Conservation (phyloP, 2,888 invertebrate species). For the Cataglyphis livida region DNA sequence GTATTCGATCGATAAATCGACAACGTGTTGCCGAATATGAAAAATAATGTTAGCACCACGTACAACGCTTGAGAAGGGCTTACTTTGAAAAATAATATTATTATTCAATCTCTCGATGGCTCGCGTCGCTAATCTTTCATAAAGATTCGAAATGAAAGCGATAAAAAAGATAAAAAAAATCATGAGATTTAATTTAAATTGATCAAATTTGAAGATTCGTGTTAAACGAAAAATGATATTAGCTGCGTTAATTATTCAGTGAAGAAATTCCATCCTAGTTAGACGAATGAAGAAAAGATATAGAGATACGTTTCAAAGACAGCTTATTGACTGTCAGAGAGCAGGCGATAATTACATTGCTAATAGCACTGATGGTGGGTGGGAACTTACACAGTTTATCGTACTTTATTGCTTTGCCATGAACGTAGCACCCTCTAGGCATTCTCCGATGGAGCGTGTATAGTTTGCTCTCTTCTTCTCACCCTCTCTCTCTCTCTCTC, state of each 20-base stretch:
- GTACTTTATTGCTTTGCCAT: slow-evolving; percentile 55
- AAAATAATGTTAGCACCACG: background rate
- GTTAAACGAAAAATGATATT: background rate
- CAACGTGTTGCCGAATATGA: background rate
- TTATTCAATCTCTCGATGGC: slow-evolving; percentile 1
- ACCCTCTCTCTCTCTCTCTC: background rate
- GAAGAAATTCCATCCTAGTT: background rate
- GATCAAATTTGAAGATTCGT: background rate
- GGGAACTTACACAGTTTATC: slow-evolving; percentile 60
- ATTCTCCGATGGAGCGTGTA: slow-evolving; percentile 39
- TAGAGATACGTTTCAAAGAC: slow-evolving; percentile 7
- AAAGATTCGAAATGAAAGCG: background rate
- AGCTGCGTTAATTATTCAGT: slow-evolving; percentile 12
- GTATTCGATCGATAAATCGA: slow-evolving; percentile 35
- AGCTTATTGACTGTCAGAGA: slow-evolving; percentile 11
- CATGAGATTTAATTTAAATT: background rate
- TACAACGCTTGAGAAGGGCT: background rate
- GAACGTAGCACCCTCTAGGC: slow-evolving; percentile 43
- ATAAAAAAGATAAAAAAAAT: background rate
- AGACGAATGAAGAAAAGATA: slow-evolving; percentile 15
- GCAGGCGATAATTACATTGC: slow-evolving; percentile 65
- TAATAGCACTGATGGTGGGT: slow-evolving; percentile 60
- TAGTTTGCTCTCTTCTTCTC: slow-evolving; percentile 21
- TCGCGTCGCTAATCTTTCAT: background rate
- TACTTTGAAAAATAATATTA: slow-evolving; percentile 7